Percentiles rank a stretch among this genome's conserved stretches.
Conservation (phyloP, 1,140 invertebrate species). For the Brachystomella parvula region DNA sequence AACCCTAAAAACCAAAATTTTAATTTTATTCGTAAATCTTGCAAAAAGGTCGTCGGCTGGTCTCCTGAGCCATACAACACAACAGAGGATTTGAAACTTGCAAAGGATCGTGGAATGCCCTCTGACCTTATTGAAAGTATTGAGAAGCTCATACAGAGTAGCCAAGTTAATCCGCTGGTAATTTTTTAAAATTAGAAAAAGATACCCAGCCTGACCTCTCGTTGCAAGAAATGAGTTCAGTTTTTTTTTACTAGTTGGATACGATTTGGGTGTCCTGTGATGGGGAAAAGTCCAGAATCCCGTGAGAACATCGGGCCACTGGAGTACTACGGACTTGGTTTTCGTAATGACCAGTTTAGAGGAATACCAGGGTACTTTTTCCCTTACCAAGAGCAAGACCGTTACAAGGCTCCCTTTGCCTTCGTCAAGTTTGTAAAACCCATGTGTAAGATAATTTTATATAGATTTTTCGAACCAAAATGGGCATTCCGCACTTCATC, state of each 20-base stretch:
- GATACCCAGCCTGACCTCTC: no score
- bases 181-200: no score
- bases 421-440: slow-evolving; percentile 43
- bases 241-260: slow-evolving; percentile 43
- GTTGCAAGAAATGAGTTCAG: no score
- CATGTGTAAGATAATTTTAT: slow-evolving; percentile 1
- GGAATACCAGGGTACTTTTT: slow-evolving; percentile 72
- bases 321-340: slow-evolving; percentile 53
- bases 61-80: not conserved
- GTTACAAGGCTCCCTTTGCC: slow-evolving; percentile 43
- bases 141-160: not conserved
- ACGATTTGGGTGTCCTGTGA: slow-evolving; percentile 81
- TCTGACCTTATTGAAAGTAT: not conserved
- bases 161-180: not conserved
- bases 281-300: slow-evolving; percentile 80
- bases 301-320: slow-evolving; percentile 76
- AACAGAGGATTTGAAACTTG: not conserved
- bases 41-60: not conserved
- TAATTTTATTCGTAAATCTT: not conserved
- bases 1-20: not conserved
- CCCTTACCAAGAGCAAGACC: slow-evolving; percentile 57
- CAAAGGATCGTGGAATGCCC: not conserved
- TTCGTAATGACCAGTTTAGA: not conserved
- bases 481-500: no score
- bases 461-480: no score